Evolutionary conservation across 2,888 invertebrate genomes (phyloP), one percentile per base, ranked within the genome.

Genomic region (Microdon myrmicae): DNA sequence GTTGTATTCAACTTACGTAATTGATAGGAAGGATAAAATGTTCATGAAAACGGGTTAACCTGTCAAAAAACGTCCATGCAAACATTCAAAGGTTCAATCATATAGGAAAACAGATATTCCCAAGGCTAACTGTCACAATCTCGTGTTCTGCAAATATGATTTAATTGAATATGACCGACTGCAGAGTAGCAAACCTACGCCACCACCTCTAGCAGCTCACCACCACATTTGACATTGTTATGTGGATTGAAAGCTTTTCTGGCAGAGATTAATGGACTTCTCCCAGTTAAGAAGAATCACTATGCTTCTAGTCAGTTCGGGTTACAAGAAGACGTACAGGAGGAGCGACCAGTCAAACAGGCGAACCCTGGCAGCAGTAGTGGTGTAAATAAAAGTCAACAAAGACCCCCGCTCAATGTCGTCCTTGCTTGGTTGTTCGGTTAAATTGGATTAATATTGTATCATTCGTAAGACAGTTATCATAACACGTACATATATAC

Each of bases 81-180:
- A 32, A 39, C 41, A 56, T 17, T 44, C 37, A 64, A 34, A 47
- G 64, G 58, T 58, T 64, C 64, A 64, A 64, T 64, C 64, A 47
- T 47, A 53, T 51, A 29, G 12, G n/a, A 28, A 25, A 37, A 23
- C 34, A 29, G 9, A 17, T 39, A 64, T 67, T 64, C 56, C 56
- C 47, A 64, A 8, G 10, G 43, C 59, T 34, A 44, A 31, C 58
- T 68, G 68, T 68, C 70, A 67, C 54, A 68, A 60, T 67, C 60
- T 58, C 45, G 68, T 70, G 69, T 68, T 68, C 67, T 51, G 59
- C 47, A 68, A 68, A 68, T 67, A 67, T 61, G 68, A 68, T 67
- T 68, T 69, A 68, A 70, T 69, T 68, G 70, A 68, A 68, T 67
- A 67, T 67, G 68, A 70, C n/a, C n/a, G n/a, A n/a, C 51, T 64